These are phyloP conservation scores for Cacatua alba DNA, from an alignment of 2,113 vertebrate genomes.

Conservation along the genomic window DNA sequence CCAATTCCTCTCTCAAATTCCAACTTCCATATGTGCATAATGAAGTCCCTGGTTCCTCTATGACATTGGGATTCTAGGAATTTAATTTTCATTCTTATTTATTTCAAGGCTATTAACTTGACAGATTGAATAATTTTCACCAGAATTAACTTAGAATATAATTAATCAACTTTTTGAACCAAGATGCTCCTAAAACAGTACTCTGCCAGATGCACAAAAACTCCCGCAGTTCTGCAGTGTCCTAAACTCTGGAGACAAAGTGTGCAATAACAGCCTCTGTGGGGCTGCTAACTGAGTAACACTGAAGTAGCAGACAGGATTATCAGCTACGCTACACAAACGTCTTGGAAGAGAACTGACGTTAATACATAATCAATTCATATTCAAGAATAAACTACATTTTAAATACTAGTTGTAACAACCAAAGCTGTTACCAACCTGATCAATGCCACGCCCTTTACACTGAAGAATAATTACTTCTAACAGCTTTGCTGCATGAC, in stretches of 20 bases:
- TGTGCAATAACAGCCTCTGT: neutral
- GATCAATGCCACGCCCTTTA: conserved; percentile 97
- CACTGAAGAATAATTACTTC: conserved; percentile 97
- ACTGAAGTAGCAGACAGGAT: neutral
- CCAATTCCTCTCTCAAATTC: neutral
- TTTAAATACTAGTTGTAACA: neutral
- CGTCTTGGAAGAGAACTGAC: fast-evolving
- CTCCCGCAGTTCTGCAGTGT: neutral
- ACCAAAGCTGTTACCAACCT: conserved; percentile 78
- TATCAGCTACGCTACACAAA: neutral
- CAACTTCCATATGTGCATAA: neutral
- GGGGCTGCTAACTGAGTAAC: neutral
- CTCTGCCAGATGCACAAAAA: neutral
- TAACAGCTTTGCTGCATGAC: conserved; percentile 94
- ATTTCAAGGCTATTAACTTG: neutral
- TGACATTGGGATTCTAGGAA: neutral
- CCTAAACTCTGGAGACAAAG: neutral
- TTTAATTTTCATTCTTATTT: neutral
- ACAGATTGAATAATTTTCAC: neutral
- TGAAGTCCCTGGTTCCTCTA: neutral
- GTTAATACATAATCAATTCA: neutral
- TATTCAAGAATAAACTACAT: neutral
- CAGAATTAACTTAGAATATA: neutral
- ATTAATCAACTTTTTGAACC: neutral
- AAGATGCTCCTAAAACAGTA: neutral